phyloP scores from a whole-genome alignment of 2,113 vertebrate genomes.

The Stigmatopora nigra region DNA sequence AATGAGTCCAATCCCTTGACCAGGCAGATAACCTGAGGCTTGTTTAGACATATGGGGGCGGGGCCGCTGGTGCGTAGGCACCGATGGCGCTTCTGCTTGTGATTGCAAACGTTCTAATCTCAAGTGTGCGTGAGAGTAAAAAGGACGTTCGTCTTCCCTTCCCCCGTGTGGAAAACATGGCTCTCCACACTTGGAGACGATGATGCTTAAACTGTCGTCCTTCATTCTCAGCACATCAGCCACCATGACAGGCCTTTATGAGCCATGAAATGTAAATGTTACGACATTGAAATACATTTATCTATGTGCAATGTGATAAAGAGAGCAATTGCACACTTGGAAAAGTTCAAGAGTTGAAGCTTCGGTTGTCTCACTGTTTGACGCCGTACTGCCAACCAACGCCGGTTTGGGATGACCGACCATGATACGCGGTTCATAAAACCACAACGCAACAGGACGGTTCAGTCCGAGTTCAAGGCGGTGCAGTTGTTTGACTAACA shows the following conservation, averaged over 20 bases:
- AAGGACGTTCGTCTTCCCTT: slow-evolving; percentile 42
- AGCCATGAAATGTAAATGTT: slow-evolving; percentile 32
- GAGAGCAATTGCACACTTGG: slow-evolving; percentile 39
- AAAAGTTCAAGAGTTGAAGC: slow-evolving; percentile 61
- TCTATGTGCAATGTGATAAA: slow-evolving; percentile 33
- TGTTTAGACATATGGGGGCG: slow-evolving; percentile 30
- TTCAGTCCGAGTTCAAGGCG: slow-evolving; percentile 66
- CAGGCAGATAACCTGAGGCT: slow-evolving; percentile 46
- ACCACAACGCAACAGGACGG: slow-evolving; percentile 37
- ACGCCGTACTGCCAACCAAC: slow-evolving; percentile 60
- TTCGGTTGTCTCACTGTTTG: slow-evolving; percentile 57
- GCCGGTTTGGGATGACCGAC: slow-evolving; percentile 65
- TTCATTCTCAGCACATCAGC: slow-evolving; percentile 38
- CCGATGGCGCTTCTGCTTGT: slow-evolving; percentile 46
- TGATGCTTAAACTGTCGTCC: slow-evolving; percentile 52
- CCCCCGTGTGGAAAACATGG: slow-evolving; percentile 44
- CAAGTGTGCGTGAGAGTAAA: slow-evolving; percentile 49
- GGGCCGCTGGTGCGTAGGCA: slow-evolving; percentile 6
- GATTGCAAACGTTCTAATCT: slow-evolving; percentile 58
- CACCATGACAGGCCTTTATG: slow-evolving; percentile 31
- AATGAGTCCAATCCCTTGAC: slow-evolving; percentile 30
- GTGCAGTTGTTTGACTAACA: slow-evolving; percentile 22
- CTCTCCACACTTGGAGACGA: slow-evolving; percentile 38
- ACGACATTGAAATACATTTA: slow-evolving; percentile 23
- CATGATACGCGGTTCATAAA: slow-evolving; percentile 62